Base-by-base conservation (phyloP, 1,140 invertebrate species). In the Drosophila rufa region DNA sequence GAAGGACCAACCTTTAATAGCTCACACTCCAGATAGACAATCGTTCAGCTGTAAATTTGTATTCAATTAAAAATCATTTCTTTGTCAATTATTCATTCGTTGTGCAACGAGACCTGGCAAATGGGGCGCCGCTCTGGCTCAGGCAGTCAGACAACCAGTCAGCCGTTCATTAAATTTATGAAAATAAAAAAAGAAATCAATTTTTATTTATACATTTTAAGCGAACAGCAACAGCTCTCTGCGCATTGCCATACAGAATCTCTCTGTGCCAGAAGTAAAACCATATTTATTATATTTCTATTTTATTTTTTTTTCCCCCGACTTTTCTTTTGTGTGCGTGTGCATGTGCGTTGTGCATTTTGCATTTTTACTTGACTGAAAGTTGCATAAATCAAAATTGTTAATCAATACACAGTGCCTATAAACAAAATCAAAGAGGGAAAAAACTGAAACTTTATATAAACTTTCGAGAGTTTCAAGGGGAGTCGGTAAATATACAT, bases 41-140 rank as follows among this genome's bases (percentile, higher is more conserved):
- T 56, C 69, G 70, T 79, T 80, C 76, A 79, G 71, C 78, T 80
- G 78, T 79, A 74, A 80, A 80, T 80, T 80, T 80, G 69, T 80
- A 80, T 80, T 80, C 78, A 80, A 80, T 80, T 80, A 80, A 80
- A 80, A 80, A 80, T 80, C 69, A 80, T 79, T 79, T 79, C 78
- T 80, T 80, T 80, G 76, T 80, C 78, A 79, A 80, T 80, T 80
- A 80, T 80, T 80, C 76, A 80, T 80, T 80, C 76, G 64, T 79
- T 79, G 76, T 70, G 65, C 75, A 79, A 62, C 75, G 66, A 66
- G 30, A 50, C 61, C 51, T 56, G 71, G 58, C 69, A 64, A 75
- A 73, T 73, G 69, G 69, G 53, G 38, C 69, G 69, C 67, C 53
- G 53, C 19, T 51, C 69, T 59, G 69, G 17, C 45, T 71, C 50